A percentile compares a stretch with the other conserved stretches of the same genome.
Conservation (phyloP, 2,888 invertebrate genomes). For the Euzophera pinguis region DNA sequence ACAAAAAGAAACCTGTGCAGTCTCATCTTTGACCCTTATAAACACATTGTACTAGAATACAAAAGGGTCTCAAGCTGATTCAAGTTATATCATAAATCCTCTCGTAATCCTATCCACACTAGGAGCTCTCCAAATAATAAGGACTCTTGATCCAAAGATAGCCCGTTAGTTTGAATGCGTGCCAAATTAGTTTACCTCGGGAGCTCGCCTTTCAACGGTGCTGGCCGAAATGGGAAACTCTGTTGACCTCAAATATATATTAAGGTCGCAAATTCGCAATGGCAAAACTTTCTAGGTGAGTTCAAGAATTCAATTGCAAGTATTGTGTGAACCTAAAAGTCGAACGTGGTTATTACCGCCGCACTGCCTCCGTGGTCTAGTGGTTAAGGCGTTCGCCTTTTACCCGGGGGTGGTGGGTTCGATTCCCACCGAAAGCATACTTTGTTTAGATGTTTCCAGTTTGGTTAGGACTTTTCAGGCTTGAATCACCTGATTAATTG, state of each 20-base stretch:
- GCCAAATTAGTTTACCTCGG: constrained; percentile 57
- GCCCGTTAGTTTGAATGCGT: constrained; percentile 47
- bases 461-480: too few species aligned
- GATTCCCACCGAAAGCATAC: too few species aligned
- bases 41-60: neutral
- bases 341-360: too few species aligned
- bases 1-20: too few species aligned
- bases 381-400: too few species aligned
- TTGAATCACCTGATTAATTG: too few species aligned
- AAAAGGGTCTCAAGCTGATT: neutral
- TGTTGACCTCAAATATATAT: constrained; percentile 7
- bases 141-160: constrained; percentile 40
- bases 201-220: constrained; percentile 26
- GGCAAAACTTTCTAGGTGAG: neutral
- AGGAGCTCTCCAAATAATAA: constrained; percentile 34
- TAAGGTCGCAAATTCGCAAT: neutral
- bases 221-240: constrained; percentile 20
- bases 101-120: constrained; percentile 17
- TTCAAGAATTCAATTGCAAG: too few species aligned
- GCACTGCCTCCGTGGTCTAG: too few species aligned
- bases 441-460: too few species aligned
- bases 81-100: constrained; percentile 1
- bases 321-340: too few species aligned
- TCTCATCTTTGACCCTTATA: too few species aligned
- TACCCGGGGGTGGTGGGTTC: too few species aligned